Conservation (phyloP, 2,797 vertebrate genomes). For the Anas georgica region DNA sequence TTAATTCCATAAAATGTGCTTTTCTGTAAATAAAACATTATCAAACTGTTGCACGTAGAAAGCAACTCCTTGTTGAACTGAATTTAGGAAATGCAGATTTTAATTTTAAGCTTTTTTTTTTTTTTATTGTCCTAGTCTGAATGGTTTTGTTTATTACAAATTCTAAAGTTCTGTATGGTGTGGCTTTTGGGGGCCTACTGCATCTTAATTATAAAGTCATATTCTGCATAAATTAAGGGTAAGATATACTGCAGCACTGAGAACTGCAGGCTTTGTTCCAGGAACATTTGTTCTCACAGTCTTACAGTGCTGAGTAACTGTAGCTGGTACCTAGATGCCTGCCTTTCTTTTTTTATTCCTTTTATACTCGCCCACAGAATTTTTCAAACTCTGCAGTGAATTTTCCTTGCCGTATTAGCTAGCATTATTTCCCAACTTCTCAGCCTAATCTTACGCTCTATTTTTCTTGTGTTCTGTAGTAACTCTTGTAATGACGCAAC, state of each 20-base stretch:
- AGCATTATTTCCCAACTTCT: background rate
- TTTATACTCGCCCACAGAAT: background rate
- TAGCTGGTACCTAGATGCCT: background rate
- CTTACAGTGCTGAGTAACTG: background rate
- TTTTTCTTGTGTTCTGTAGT: background rate
- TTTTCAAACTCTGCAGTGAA: background rate
- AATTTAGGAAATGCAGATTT: background rate
- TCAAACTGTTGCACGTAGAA: background rate
- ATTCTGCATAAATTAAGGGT: background rate
- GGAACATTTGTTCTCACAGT: background rate
- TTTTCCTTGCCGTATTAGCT: background rate
- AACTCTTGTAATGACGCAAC: constrained; percentile 4
- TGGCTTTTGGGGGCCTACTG: background rate
- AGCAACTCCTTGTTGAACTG: background rate
- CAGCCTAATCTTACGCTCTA: background rate
- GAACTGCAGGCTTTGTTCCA: background rate
- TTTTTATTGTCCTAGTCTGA: background rate
- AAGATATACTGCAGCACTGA: background rate
- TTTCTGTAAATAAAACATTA: background rate
- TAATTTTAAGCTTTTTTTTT: background rate
- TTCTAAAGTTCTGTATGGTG: background rate
- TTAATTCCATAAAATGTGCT: background rate
- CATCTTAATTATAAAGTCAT: background rate
- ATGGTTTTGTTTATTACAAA: background rate
- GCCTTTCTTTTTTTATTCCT: background rate